Base-by-base conservation (phyloP, 2,797 vertebrate genomes). In the Lates japonicus region DNA sequence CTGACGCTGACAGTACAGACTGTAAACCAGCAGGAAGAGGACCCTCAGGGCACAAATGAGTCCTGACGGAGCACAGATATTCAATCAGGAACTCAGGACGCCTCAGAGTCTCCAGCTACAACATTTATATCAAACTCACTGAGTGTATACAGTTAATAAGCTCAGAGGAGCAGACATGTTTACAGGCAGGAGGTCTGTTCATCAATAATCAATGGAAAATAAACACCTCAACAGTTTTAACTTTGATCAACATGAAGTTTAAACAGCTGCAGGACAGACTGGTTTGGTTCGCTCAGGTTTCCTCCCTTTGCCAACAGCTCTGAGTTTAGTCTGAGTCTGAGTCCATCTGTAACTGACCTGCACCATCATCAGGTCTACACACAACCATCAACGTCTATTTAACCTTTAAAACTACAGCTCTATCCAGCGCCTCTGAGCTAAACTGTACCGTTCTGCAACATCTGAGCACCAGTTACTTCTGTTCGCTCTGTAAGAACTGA, bases 1-100 rank as follows among this genome's bases (percentile, higher is more conserved):
- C 65, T 83, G 79, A 29, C 22, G 60, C 81, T 49, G 65, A n/a
- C 67, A 41, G 52, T 19, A 63, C 55, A 72, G 67, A 60, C 69
- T 39, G 66, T 61, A 46, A 70, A 84, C 13, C 80, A 80, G 83
- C 65, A 71, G 77, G 78, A 55, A 55, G 77, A 70, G 44, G 77
- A 84, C 57, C 73, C 78, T 72, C 48, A 2, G 88, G 88, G 82
- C 70, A 33, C 8, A 37, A 48, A 89, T 81, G 85, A 82, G 87
- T 83, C 79, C 84, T 66, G 82, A 87, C 80, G 65, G 58, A 73
- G 82, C 70, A 54, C 52, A 54, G 29, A 54, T 54, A 54, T 54
- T 54, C 48, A 49, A 49, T n/a, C 48, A 49, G 48, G 19, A 49
- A 7, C 19, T n/a, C 52, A 29, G 16, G 16, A 14, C 22, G 52